phyloP scores from a whole-genome alignment of 2,888 invertebrate species.

The Biston betularia region DNA sequence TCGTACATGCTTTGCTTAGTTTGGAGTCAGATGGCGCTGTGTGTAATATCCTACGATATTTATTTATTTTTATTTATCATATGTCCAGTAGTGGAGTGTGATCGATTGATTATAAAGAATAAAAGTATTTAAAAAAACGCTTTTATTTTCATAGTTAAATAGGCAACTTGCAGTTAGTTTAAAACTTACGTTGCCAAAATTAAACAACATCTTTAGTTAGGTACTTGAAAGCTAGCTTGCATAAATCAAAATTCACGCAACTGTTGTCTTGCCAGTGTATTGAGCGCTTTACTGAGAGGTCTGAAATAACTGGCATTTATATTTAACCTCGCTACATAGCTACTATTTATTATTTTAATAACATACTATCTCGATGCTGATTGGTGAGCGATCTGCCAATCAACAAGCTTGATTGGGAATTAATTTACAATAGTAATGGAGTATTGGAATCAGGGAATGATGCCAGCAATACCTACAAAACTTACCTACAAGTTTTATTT shows the following conservation, averaged over 20 bases:
- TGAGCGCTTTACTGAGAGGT: slow-evolving; percentile 39
- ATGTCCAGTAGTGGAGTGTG: no score
- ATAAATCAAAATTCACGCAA: not conserved
- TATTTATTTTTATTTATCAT: no score
- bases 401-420: slow-evolving; percentile 65
- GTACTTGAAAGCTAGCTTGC: not conserved
- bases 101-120: no score
- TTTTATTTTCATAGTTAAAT: no score
- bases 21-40: no score
- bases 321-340: slow-evolving; percentile 56
- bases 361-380: slow-evolving; percentile 53
- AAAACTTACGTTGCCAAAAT: not conserved
- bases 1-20: no score
- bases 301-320: slow-evolving; percentile 52
- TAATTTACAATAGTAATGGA: slow-evolving; percentile 54
- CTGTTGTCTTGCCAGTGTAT: not conserved
- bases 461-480: not conserved
- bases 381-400: slow-evolving; percentile 74
- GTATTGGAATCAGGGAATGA: not conserved
- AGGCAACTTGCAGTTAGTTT: not conserved
- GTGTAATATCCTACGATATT: no score
- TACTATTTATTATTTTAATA: slow-evolving; percentile 69
- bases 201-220: not conserved
- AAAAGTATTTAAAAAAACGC: no score
- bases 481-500: not conserved